Conservation (phyloP, 2,113 vertebrate genomes). For the Eleginops maclovinus region DNA sequence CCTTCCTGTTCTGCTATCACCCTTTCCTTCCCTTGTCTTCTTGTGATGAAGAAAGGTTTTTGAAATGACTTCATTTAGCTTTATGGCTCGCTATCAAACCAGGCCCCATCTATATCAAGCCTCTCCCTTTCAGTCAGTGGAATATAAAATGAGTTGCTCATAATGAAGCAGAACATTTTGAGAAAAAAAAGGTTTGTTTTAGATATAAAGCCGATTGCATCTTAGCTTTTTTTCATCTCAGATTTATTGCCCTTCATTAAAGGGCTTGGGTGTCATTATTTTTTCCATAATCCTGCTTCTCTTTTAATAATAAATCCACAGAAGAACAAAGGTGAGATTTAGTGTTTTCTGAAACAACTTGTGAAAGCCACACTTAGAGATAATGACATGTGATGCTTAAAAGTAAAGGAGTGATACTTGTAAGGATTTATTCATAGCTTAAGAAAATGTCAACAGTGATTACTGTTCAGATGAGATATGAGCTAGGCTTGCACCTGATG, state of each 20-base stretch:
- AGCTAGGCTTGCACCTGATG: slow-evolving; percentile 28
- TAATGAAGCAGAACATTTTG: slow-evolving; percentile 47
- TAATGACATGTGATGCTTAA: slow-evolving; percentile 40
- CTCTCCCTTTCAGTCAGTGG: slow-evolving; percentile 30
- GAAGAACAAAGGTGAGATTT: slow-evolving; percentile 17
- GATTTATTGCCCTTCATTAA: slow-evolving; percentile 47
- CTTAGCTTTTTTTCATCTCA: slow-evolving; percentile 51
- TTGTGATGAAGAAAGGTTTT: slow-evolving; percentile 29
- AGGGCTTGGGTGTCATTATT: slow-evolving; percentile 24
- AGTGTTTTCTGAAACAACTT: slow-evolving; percentile 41
- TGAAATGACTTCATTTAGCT: slow-evolving; percentile 33
- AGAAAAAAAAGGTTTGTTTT: neutral
- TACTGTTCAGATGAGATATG: slow-evolving; percentile 11
- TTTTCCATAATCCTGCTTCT: slow-evolving; percentile 44
- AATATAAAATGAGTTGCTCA: slow-evolving; percentile 32
- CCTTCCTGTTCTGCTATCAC: slow-evolving; percentile 20
- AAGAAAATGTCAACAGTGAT: slow-evolving; percentile 47
- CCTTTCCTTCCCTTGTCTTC: slow-evolving; percentile 12
- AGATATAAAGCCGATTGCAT: slow-evolving; percentile 28
- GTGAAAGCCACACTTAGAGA: slow-evolving; percentile 30
- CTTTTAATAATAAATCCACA: slow-evolving; percentile 27
- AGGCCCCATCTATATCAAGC: slow-evolving; percentile 42
- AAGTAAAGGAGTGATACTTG: slow-evolving; percentile 22
- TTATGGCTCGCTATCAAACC: slow-evolving; percentile 43
- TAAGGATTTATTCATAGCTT: slow-evolving; percentile 32